Evolutionary conservation across 2,113 vertebrate species (phyloP).

Genomic region (Baryphthengus martii): DNA sequence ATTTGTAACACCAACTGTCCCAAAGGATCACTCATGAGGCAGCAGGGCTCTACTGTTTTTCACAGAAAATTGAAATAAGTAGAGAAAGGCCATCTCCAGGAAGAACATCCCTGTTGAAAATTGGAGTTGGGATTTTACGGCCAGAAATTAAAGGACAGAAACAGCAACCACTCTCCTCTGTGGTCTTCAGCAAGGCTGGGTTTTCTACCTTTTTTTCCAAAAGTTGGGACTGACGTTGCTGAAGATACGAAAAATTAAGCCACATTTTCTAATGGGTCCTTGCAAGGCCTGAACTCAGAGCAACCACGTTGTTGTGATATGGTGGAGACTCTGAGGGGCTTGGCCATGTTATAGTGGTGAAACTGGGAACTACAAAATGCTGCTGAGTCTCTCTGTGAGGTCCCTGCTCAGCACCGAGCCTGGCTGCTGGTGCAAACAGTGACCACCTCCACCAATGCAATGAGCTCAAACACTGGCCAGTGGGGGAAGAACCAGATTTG

Average conservation of each 20-base stretch:
- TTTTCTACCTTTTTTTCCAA: rapidly evolving
- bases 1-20: neutral
- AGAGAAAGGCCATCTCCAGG: neutral
- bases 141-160: neutral
- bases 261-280: neutral
- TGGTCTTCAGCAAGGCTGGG: neutral
- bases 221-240: rapidly evolving
- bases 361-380: rapidly evolving
- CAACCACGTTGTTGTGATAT: rapidly evolving
- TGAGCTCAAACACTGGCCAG: rapidly evolving
- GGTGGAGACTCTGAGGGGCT: neutral
- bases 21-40: neutral
- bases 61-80: neutral
- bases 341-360: neutral
- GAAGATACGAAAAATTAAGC: neutral
- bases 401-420: neutral
- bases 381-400: neutral
- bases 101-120: neutral
- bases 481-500: neutral
- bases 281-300: neutral
- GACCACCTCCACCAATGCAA: neutral
- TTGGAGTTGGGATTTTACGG: neutral
- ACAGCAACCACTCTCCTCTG: neutral
- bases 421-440: neutral
- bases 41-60: neutral